Evolutionary conservation across 2,797 vertebrate genomes (phyloP).

Genomic region (Liparis tanakae): DNA sequence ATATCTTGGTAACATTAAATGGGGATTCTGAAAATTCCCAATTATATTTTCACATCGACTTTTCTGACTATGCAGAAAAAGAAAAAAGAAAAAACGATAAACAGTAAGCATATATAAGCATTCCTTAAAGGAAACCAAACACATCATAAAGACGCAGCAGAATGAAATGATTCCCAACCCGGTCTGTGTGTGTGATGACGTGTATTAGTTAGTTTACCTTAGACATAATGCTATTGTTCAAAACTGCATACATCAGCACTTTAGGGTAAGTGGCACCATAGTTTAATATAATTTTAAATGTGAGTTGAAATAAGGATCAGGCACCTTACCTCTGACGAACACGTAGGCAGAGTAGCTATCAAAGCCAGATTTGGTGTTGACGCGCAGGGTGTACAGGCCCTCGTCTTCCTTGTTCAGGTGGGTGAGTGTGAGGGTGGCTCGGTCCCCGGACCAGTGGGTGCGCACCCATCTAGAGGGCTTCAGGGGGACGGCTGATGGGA

Average conservation of each 20-base stretch:
- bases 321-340: constrained; percentile 90
- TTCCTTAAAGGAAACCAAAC: constrained; percentile 69
- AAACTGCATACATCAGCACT: background rate
- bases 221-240: background rate
- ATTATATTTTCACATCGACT: constrained; percentile 34
- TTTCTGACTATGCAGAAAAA: constrained; percentile 53
- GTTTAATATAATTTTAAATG: background rate
- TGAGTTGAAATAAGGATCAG: background rate
- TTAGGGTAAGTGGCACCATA: background rate
- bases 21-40: background rate
- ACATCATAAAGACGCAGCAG: constrained; percentile 53
- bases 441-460: constrained; percentile 92
- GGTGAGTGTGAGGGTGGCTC: constrained; percentile 88
- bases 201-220: constrained; percentile 5
- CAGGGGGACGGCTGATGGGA: constrained; percentile 84
- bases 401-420: constrained; percentile 99
- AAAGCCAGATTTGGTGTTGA: constrained; percentile 94
- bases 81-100: no score
- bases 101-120: constrained; percentile 61
- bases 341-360: constrained; percentile 92
- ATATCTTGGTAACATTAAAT: constrained; percentile 1
- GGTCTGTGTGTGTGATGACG: background rate
- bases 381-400: constrained; percentile 92
- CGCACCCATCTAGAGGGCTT: constrained; percentile 92
- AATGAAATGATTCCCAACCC: background rate